Evolutionary conservation across 2,797 vertebrate genomes (phyloP).

Genomic region (Hydrolagus colliei): DNA sequence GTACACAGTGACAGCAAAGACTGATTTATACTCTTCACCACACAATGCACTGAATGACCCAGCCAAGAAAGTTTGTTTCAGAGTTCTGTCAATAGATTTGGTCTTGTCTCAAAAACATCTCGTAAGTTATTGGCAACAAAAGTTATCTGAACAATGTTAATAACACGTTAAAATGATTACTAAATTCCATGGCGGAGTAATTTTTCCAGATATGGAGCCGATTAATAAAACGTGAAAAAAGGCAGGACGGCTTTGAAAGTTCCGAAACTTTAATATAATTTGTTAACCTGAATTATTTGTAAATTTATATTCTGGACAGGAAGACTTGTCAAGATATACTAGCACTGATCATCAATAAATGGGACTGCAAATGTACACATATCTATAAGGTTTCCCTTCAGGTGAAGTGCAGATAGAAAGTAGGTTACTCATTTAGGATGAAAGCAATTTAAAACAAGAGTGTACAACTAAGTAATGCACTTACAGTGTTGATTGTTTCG

Average conservation of each 20-base stretch:
- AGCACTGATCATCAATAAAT: constrained; percentile 11
- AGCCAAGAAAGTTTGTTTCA: too few species aligned
- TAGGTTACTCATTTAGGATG: not conserved
- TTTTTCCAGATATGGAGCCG: not conserved
- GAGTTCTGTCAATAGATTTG: too few species aligned
- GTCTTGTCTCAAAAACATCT: too few species aligned
- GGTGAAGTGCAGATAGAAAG: constrained; percentile 9
- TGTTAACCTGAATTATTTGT: not conserved
- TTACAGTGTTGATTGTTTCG: not conserved
- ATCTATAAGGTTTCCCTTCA: not conserved
- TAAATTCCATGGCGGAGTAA: too few species aligned
- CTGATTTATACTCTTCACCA: too few species aligned
- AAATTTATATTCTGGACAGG: not conserved
- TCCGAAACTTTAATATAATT: not conserved
- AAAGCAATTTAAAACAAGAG: not conserved
- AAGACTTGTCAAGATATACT: constrained; percentile 17
- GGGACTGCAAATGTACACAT: constrained; percentile 6
- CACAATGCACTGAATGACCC: too few species aligned
- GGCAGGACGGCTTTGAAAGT: not conserved
- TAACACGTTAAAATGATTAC: too few species aligned
- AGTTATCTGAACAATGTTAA: too few species aligned
- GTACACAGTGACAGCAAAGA: too few species aligned
- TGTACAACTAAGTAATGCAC: not conserved
- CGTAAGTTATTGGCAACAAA: too few species aligned
- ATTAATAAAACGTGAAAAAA: not conserved